A percentile compares a stretch with the other conserved stretches of the same genome.
Conservation (phyloP, 2,888 invertebrate species). For the Coecobrya sp. region DNA sequence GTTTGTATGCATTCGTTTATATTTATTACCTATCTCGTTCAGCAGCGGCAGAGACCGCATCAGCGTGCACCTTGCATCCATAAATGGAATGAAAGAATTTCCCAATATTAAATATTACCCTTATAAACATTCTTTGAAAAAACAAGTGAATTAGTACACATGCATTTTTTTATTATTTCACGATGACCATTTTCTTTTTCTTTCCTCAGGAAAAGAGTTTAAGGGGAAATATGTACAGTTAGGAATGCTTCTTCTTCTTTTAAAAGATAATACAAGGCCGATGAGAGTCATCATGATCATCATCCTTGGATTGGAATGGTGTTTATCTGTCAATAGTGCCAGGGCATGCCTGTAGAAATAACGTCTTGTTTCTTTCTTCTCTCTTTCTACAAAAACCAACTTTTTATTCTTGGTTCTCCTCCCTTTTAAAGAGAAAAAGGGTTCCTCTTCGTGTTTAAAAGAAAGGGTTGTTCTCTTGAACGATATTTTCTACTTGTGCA, state of each 20-base stretch:
- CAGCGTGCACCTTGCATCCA: conserved; percentile 45
- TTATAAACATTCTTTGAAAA: conserved; percentile 52
- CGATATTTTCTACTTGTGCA: neutral
- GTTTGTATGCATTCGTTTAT: conserved; percentile 22
- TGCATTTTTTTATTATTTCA: conserved; percentile 1
- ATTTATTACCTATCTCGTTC: conserved; percentile 18
- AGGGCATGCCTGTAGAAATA: conserved; percentile 48
- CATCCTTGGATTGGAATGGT: conserved; percentile 60
- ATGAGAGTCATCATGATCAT: conserved; percentile 37
- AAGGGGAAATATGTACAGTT: conserved; percentile 74
- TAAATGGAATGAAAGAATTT: conserved; percentile 64
- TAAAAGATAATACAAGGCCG: conserved; percentile 37
- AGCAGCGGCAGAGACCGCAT: neutral
- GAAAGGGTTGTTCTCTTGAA: conserved; percentile 61
- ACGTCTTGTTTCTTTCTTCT: conserved; percentile 33
- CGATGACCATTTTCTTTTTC: conserved; percentile 21
- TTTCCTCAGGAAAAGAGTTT: conserved; percentile 38
- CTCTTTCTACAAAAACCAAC: neutral
- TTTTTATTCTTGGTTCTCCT: conserved; percentile 42
- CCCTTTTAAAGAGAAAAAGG: conserved; percentile 43
- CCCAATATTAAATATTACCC: conserved; percentile 57
- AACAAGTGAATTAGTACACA: conserved; percentile 36
- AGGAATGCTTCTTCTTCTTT: conserved; percentile 72
- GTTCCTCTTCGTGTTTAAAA: conserved; percentile 34
- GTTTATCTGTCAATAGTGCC: conserved; percentile 77